Percentiles rank a stretch among this genome's conserved stretches.
phyloP scores from a whole-genome alignment of 1,140 invertebrate genomes.

The Diachasma alloeum region DNA sequence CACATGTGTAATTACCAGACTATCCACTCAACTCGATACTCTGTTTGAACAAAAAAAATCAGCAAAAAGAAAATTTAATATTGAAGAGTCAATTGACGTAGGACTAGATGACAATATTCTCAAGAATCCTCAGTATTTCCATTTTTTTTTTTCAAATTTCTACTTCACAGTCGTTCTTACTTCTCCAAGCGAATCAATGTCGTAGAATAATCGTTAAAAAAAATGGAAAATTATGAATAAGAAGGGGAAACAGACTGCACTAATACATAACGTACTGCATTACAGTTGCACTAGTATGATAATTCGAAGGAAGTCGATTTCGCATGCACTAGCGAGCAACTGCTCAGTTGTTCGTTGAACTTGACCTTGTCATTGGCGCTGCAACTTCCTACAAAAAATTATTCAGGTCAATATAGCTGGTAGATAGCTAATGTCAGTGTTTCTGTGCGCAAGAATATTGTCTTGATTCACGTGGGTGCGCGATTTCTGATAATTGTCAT shows the following conservation, averaged over 20 bases:
- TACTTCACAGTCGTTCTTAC: background rate
- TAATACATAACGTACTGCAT: background rate
- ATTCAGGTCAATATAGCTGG: too few species aligned
- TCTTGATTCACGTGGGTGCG: too few species aligned
- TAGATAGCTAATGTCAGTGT: too few species aligned
- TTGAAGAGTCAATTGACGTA: too few species aligned
- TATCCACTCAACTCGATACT: too few species aligned
- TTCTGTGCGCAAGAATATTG: background rate
- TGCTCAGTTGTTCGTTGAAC: slow-evolving; percentile 23
- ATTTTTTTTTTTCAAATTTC: too few species aligned
- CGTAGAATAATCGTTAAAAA: background rate
- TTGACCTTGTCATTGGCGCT: slow-evolving; percentile 9
- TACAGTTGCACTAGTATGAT: background rate
- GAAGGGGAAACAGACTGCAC: background rate
- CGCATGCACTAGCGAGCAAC: slow-evolving; percentile 14
- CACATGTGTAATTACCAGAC: too few species aligned
- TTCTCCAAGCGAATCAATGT: background rate
- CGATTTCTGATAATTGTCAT: too few species aligned
- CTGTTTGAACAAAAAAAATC: too few species aligned
- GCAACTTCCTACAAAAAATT: background rate
- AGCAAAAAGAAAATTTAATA: too few species aligned
- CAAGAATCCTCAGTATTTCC: too few species aligned
- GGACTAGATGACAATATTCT: too few species aligned
- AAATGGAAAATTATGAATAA: background rate
- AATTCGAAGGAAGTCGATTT: background rate